A percentile compares a stretch with the other conserved stretches of the same genome.
phyloP scores from a whole-genome alignment of 2,113 vertebrate species.

The Haemorhous mexicanus region DNA sequence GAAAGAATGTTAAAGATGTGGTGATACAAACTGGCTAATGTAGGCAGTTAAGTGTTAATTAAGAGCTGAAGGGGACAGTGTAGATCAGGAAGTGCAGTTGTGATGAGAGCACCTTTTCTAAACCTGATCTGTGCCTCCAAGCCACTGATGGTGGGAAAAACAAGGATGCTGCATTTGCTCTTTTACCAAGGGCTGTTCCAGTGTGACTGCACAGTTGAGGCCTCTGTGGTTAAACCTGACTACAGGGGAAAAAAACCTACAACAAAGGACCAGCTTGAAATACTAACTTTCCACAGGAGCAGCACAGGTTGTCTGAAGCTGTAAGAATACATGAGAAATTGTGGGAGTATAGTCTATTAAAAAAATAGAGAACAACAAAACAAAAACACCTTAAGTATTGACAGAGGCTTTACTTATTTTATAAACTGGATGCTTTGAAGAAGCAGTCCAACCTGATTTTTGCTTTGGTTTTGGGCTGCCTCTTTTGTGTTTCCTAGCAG shows the following conservation, averaged over 20 bases:
- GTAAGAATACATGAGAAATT: neutral
- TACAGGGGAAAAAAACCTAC: neutral
- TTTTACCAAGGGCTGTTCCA: neutral
- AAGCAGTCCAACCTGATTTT: neutral
- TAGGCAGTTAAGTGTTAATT: neutral
- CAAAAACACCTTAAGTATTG: neutral
- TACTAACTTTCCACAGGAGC: neutral
- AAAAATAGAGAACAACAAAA: neutral
- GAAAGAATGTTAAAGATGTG: neutral
- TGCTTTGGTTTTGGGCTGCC: neutral
- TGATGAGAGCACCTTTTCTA: neutral
- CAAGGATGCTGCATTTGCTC: neutral
- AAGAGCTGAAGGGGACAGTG: neutral
- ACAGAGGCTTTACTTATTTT: neutral
- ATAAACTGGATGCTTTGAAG: neutral
- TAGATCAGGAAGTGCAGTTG: neutral
- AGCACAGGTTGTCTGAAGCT: neutral
- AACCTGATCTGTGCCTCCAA: neutral
- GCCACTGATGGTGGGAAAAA: neutral
- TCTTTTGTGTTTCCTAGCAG: neutral
- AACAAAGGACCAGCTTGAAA: neutral
- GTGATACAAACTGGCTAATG: neutral
- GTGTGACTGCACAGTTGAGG: neutral
- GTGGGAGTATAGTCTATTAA: neutral
- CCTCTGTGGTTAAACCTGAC: neutral